phyloP scores from a whole-genome alignment of 2,888 invertebrate genomes.

The Parnassius smintheus region DNA sequence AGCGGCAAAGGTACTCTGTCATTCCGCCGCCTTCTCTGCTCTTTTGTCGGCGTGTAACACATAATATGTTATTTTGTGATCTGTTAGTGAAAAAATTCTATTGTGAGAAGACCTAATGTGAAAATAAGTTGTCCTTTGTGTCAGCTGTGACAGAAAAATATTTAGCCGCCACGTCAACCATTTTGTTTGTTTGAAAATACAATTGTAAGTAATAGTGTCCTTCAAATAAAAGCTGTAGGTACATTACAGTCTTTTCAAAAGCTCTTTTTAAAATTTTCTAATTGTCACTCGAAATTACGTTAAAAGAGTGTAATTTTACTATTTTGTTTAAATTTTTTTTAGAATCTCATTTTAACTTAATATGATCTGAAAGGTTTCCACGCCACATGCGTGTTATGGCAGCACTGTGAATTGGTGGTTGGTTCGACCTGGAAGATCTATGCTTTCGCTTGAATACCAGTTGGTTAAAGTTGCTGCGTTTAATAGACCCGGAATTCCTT shows the following conservation, averaged over 20 bases:
- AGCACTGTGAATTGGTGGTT: too few species aligned
- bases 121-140: constrained; percentile 31
- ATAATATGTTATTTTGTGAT: constrained; percentile 25
- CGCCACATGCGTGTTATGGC: too few species aligned
- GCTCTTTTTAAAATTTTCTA: too few species aligned
- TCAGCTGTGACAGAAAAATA: constrained; percentile 21
- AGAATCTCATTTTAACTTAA: too few species aligned
- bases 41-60: constrained; percentile 39
- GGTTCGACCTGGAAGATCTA: too few species aligned
- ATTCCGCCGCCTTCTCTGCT: constrained; percentile 33
- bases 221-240: background rate
- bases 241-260: background rate
- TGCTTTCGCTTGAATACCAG: too few species aligned
- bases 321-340: too few species aligned
- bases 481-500: too few species aligned
- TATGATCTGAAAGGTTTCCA: too few species aligned
- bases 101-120: constrained; percentile 26
- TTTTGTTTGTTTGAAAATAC: constrained; percentile 18
- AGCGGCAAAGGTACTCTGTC: constrained; percentile 39
- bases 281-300: too few species aligned
- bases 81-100: constrained; percentile 15
- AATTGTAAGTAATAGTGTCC: constrained; percentile 2
- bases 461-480: too few species aligned
- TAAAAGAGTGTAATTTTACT: too few species aligned
- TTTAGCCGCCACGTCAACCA: constrained; percentile 26